Evolutionary conservation across 1,140 invertebrate genomes (phyloP).

Genomic region (Hyposmocoma kahamanoa): DNA sequence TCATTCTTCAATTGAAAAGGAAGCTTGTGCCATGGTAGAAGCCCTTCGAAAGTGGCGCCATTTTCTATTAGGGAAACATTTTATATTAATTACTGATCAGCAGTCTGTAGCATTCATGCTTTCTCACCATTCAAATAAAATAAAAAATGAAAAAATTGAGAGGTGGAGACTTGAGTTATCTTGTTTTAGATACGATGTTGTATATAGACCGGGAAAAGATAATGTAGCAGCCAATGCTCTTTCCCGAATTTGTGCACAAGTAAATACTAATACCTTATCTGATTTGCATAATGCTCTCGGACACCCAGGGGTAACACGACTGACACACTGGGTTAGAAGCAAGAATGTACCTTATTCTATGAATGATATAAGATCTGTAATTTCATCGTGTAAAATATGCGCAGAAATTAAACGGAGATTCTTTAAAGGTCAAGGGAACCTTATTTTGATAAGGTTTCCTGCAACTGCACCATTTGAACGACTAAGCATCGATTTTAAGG

Average conservation of each 20-base stretch:
- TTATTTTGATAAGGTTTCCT: no score
- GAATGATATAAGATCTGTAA: slow-evolving; percentile 21
- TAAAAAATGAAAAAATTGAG: slow-evolving; percentile 9
- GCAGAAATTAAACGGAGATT: slow-evolving; percentile 27
- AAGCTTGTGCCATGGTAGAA: slow-evolving; percentile 14
- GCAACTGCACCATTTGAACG: slow-evolving; percentile 25
- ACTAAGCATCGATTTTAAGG: slow-evolving; percentile 26
- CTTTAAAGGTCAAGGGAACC: slow-evolving; percentile 1
- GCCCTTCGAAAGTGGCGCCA: slow-evolving; percentile 11
- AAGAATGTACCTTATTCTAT: slow-evolving; percentile 31
- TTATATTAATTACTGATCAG: slow-evolving; percentile 7
- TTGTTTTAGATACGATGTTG: slow-evolving; percentile 9
- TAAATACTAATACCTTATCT: no score
- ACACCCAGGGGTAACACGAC: no score
- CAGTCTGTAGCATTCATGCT: slow-evolving; percentile 7
- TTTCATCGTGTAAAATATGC: slow-evolving; percentile 15
- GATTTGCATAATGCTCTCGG: no score
- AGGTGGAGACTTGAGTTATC: slow-evolving; percentile 8
- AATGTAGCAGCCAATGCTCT: no score
- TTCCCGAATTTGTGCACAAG: no score
- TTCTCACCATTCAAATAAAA: slow-evolving; percentile 1
- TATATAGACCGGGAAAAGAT: no score
- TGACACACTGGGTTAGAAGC: slow-evolving; percentile 18
- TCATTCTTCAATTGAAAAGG: slow-evolving; percentile 14
- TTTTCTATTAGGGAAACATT: neutral